Evolutionary conservation across 2,113 vertebrate species (phyloP), one percentile per base, ranked within the genome.

Genomic region (Carassius carassius): DNA sequence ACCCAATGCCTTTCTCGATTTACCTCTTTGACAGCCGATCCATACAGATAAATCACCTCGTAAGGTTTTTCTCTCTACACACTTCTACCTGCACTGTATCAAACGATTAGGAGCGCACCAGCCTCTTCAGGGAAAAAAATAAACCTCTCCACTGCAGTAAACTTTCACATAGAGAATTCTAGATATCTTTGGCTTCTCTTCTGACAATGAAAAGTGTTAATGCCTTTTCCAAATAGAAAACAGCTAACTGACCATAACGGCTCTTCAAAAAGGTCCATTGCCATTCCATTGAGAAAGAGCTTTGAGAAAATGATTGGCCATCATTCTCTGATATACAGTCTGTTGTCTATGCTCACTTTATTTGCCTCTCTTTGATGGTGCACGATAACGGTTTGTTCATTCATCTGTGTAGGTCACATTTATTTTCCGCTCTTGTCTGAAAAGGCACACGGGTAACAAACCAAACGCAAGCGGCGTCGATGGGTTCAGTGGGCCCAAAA

Each of bases 21-120:
- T 85, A 86, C 89, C 86, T 89, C 87, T 74, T 82, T 87, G 89
- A 89, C 87, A 87, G 80, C 47, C 82, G 82, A 87, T 89, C 85
- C 47, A 86, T 89, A 88, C 69, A 89, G 86, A 88, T 89, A 90
- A 89, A 90, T 90, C 86, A 90, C 78, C 87, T 79, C 76, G 84
- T 85, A 62, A 81, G 81, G 47, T 83, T 75, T 41, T 67, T 85
- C 81, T 56, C 58, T 87, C 62, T 54, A 74, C 58, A 77, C 77
- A 82, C 67, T 65, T 44, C 25, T 60, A 69, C 70, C 75, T 51
- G n/a, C n/a, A 84, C 81, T 91, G 75, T 86, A 89, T 82, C 74
- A 78, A 80, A 79, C 63, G 58, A 65, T 83, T 87, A 85, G 19
- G 4, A 72, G 69, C 19, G 4, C 35, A n/a, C 35, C 69, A 12